Conservation (phyloP, 1,140 invertebrate genomes). For the Drosophila pruinosa region DNA sequence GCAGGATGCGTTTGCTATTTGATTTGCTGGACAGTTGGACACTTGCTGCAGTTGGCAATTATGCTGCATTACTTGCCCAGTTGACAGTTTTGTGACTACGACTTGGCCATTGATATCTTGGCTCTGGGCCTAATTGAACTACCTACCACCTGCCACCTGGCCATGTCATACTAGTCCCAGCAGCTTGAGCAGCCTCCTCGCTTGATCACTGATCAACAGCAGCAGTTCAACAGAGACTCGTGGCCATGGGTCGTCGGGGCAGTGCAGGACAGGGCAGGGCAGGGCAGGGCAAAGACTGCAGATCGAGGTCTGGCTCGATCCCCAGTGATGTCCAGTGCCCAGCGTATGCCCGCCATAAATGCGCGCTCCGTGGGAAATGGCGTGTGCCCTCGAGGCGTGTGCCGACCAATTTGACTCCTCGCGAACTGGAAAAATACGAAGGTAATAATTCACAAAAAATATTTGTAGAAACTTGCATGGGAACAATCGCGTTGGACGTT, state of each 20-base stretch:
- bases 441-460: slow-evolving; percentile 82
- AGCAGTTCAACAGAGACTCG: slow-evolving; percentile 25
- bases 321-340: not conserved
- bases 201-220: slow-evolving; percentile 45
- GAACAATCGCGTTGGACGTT: slow-evolving; percentile 79
- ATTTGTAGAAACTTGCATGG: slow-evolving; percentile 81
- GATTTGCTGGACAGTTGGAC: slow-evolving; percentile 72
- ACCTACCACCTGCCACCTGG: slow-evolving; percentile 60
- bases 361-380: slow-evolving; percentile 83
- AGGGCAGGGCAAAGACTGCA: not conserved
- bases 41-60: slow-evolving; percentile 71
- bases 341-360: slow-evolving; percentile 60
- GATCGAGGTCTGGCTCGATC: not conserved
- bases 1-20: slow-evolving; percentile 66
- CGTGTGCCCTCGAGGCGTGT: slow-evolving; percentile 83
- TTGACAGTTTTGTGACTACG: slow-evolving; percentile 60
- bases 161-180: slow-evolving; percentile 11
- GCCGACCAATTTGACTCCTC: slow-evolving; percentile 83
- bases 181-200: slow-evolving; percentile 6
- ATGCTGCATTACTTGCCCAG: slow-evolving; percentile 65
- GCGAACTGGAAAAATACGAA: slow-evolving; percentile 82
- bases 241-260: slow-evolving; percentile 28
- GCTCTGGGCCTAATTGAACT: slow-evolving; percentile 64
- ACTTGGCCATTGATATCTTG: slow-evolving; percentile 49
- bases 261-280: slow-evolving; percentile 12